These are phyloP conservation scores for Oreonectes daqikongensis DNA, from an alignment of 2,797 vertebrate species.

Conservation along the genomic window DNA sequence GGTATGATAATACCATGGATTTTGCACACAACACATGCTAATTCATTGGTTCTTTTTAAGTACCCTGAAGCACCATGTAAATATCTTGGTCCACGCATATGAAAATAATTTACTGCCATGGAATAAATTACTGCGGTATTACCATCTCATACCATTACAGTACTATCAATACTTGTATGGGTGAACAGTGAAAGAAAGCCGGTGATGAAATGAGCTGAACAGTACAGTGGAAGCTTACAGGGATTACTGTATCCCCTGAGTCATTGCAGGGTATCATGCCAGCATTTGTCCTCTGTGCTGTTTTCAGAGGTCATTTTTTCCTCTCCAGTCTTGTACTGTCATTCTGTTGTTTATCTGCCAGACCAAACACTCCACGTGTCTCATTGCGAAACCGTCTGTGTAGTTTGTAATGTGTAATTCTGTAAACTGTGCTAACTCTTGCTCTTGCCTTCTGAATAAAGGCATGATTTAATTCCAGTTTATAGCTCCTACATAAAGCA, in stretches of 20 bases:
- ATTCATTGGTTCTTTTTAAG: neutral
- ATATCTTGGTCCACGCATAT: neutral
- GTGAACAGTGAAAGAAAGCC: neutral
- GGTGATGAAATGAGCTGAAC: neutral
- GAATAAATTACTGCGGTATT: neutral
- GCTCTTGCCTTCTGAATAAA: neutral
- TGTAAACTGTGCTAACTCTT: slow-evolving; percentile 25
- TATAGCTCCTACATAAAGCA: neutral
- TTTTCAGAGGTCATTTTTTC: slow-evolving; percentile 4
- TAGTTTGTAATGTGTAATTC: slow-evolving; percentile 24
- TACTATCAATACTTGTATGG: neutral
- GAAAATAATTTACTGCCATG: neutral
- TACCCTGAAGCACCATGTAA: neutral
- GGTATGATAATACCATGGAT: neutral
- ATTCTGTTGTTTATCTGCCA: neutral
- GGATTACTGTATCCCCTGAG: slow-evolving; percentile 28
- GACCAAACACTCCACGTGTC: neutral
- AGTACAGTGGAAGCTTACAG: slow-evolving; percentile 9
- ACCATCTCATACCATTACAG: neutral
- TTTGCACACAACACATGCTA: neutral
- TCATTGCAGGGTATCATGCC: slow-evolving; percentile 16
- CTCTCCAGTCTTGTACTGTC: slow-evolving; percentile 10
- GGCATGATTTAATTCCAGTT: neutral
- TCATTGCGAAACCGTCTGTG: neutral
- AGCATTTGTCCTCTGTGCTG: slow-evolving; percentile 25